Conservation (phyloP, 2,888 invertebrate species). For the Nesidiocoris tenuis region DNA sequence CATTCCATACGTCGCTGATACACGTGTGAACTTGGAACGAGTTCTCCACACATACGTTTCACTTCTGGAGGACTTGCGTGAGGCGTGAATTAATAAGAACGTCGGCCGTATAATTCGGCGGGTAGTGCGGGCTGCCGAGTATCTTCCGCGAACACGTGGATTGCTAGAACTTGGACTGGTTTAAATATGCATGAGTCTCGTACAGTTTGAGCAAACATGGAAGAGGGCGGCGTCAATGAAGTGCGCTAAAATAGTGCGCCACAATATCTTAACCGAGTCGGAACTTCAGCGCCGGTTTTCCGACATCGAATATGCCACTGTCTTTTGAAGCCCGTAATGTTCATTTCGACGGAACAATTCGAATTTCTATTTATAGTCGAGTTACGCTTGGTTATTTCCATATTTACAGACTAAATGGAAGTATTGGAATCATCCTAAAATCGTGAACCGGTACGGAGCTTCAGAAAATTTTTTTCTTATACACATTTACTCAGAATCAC, state of each 20-base stretch:
- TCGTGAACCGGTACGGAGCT: no score
- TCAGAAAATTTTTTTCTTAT: no score
- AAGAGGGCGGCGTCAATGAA: background rate
- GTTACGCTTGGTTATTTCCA: no score
- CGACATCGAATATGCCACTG: no score
- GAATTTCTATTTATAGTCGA: no score
- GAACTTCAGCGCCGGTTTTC: background rate
- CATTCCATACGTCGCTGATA: no score
- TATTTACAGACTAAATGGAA: no score
- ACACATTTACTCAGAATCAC: no score
- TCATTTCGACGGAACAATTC: no score
- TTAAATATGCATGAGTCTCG: background rate
- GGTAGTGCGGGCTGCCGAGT: background rate
- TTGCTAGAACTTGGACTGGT: background rate
- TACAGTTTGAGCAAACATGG: background rate
- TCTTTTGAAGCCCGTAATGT: no score
- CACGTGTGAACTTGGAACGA: background rate
- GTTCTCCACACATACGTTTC: background rate
- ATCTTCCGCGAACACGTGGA: background rate
- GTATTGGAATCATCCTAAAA: no score
- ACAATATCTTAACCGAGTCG: background rate
- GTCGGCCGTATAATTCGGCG: background rate
- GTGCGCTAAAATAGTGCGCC: background rate
- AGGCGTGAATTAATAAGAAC: background rate
- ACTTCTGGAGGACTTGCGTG: background rate